A percentile compares a stretch with the other conserved stretches of the same genome.
These are phyloP conservation scores for Pontoporia blainvillei DNA, from an alignment of 2,113 vertebrate species.

Conservation along the genomic window DNA sequence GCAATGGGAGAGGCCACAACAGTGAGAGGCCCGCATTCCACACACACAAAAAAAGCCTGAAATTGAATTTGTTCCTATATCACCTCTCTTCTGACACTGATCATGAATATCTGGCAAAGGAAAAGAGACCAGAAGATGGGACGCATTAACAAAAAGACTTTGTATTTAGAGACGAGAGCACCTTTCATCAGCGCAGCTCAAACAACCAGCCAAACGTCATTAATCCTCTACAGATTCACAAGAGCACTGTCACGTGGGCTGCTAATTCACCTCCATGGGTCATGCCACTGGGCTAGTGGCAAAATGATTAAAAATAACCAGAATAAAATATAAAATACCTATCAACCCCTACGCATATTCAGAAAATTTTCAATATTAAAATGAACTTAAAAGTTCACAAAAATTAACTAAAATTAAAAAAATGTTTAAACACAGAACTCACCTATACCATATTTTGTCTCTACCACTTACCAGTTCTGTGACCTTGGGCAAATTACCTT, in stretches of 20 bases:
- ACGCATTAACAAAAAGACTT: slow-evolving; percentile 18
- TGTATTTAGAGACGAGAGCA: neutral
- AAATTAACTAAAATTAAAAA: neutral
- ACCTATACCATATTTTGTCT: neutral
- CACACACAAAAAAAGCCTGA: neutral
- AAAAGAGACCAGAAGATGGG: neutral
- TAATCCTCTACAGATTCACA: neutral
- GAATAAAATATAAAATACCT: neutral
- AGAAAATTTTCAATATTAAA: neutral
- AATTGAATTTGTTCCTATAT: neutral
- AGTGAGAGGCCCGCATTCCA: too few relatives aligned
- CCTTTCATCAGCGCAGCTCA: neutral
- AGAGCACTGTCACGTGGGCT: neutral
- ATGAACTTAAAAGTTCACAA: neutral
- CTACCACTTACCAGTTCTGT: neutral
- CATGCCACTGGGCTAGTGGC: neutral
- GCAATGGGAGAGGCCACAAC: too few relatives aligned
- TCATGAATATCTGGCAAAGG: slow-evolving; percentile 22
- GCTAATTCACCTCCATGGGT: neutral
- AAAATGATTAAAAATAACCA: neutral
- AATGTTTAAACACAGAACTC: neutral
- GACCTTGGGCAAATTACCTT: neutral
- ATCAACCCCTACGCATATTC: neutral
- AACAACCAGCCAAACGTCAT: neutral
- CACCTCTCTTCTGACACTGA: neutral